Evolutionary conservation across 92 coral and sea anemone species (phyloP).

Genomic region (Isaurus tuberculatus): DNA sequence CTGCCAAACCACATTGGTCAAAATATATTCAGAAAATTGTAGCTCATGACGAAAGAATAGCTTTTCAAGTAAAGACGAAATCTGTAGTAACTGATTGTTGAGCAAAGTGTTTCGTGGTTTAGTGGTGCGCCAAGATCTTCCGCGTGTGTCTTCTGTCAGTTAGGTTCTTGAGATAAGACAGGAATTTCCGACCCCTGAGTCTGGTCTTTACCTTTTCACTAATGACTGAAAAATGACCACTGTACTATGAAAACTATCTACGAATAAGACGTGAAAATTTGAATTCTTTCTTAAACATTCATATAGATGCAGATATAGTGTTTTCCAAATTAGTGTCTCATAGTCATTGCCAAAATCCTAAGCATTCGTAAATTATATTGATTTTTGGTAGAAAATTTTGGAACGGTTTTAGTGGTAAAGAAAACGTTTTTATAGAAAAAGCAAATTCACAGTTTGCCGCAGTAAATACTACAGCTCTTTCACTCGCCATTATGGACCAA

Average conservation of each 20-base stretch:
- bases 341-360: constrained; percentile 3
- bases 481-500: constrained; percentile 83
- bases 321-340: not conserved
- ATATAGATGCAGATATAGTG: constrained; percentile 9
- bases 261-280: constrained; percentile 19
- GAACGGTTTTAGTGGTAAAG: constrained; percentile 16
- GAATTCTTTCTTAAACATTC: constrained; percentile 22
- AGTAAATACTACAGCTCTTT: constrained; percentile 67
- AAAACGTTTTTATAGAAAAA: constrained; percentile 20
- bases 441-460: constrained; percentile 70
- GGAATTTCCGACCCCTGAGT: constrained; percentile 70
- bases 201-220: constrained; percentile 18
- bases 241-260: constrained; percentile 20
- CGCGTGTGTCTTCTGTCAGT: constrained; percentile 85
- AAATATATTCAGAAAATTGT: not conserved
- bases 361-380: constrained; percentile 36
- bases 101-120: constrained; percentile 22
- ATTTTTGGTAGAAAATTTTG: not conserved
- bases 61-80: not conserved
- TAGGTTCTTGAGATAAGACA: constrained; percentile 81
- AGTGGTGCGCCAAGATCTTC: constrained; percentile 42
- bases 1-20: not conserved
- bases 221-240: constrained; percentile 41
- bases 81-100: not conserved
- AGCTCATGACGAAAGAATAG: not conserved